A percentile compares a stretch with the other conserved stretches of the same genome.
phyloP scores from a whole-genome alignment of 2,888 invertebrate species.

The Nysson spinosus region DNA sequence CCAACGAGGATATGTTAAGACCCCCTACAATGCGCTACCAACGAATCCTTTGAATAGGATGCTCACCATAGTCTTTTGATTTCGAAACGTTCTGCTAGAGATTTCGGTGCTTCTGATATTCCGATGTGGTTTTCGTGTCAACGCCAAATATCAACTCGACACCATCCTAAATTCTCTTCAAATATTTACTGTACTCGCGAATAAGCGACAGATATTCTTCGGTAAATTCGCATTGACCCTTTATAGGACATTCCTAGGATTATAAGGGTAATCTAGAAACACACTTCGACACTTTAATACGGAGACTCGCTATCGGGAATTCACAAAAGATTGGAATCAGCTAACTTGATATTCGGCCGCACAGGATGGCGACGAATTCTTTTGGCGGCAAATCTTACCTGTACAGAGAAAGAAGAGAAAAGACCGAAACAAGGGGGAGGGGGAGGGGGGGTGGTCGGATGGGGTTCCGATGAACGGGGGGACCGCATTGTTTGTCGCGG shows the following conservation, averaged over 20 bases:
- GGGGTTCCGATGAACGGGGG: conserved; percentile 62
- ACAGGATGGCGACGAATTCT: conserved; percentile 49
- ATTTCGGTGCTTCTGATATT: conserved; percentile 35
- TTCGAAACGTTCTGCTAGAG: conserved; percentile 21
- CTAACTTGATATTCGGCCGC: conserved; percentile 50
- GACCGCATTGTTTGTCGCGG: conserved; percentile 73
- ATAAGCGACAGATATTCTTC: too few relatives aligned
- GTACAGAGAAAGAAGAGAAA: conserved; percentile 38
- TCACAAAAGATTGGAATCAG: conserved; percentile 17
- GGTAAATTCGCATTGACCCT: too few relatives aligned
- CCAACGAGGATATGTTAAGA: conserved; percentile 61
- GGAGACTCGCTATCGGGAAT: too few relatives aligned
- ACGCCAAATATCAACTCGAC: conserved; percentile 17
- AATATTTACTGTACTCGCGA: not conserved
- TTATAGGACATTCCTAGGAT: too few relatives aligned
- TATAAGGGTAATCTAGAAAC: too few relatives aligned
- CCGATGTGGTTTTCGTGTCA: conserved; percentile 27
- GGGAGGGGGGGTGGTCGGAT: too few relatives aligned
- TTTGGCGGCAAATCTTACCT: conserved; percentile 51
- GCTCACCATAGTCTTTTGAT: conserved; percentile 28
- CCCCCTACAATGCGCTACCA: conserved; percentile 59
- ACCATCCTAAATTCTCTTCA: conserved; percentile 4
- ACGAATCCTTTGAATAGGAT: conserved; percentile 32
- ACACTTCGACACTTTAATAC: too few relatives aligned
- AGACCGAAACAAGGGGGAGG: conserved; percentile 19